Base-by-base conservation (phyloP, 1,140 invertebrate species). In the Bombus sylvicola region DNA sequence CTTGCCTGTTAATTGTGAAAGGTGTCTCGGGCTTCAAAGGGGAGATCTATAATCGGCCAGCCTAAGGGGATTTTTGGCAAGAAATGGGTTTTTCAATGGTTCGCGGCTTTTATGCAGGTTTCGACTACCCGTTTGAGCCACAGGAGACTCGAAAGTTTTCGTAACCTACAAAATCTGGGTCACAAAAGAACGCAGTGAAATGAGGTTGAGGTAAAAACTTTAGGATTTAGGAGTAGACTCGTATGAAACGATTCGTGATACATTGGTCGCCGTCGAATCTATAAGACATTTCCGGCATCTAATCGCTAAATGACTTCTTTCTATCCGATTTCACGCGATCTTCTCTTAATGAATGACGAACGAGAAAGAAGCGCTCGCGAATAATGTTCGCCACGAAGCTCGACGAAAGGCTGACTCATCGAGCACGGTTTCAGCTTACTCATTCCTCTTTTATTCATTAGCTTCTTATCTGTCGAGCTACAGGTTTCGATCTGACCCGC, bases 391-490 rank as follows among this genome's bases (percentile, higher is more conserved):
- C 81, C 88, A 83, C 76, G 88, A 90, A 82, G 43, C 76, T 78
- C 73, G 47, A 76, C 77, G 89, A 93, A 92, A 92, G 75, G 89
- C 83, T 85, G 87, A 85, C 59, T 87, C 81, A 89, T 22, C 34
- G 47, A 90, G 85, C 82, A 69, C 80, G 82, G 69, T 90, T 93
- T 87, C 74, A 92, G 92, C 93, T 92, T 92, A 92, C 92, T 94
- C 93, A 92, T 91, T 87, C 88, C 62, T 87, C 89, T 88, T 91
- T 92, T 94, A 94, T 94, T 94, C 94, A 93, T 94, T 91, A 93
- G 71, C 34, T 84, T 69, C 91, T 93, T 93, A 93, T 94, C 92
- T 91, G 64, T 76, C 83, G 87, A 37, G 73, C 83, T 73, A 87
- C 64, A 47, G 73, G 25, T 77, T 90, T 81, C 88, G 90, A 93